phyloP scores from a whole-genome alignment of 2,797 vertebrate species.

The Rousettus madagascariensis region DNA sequence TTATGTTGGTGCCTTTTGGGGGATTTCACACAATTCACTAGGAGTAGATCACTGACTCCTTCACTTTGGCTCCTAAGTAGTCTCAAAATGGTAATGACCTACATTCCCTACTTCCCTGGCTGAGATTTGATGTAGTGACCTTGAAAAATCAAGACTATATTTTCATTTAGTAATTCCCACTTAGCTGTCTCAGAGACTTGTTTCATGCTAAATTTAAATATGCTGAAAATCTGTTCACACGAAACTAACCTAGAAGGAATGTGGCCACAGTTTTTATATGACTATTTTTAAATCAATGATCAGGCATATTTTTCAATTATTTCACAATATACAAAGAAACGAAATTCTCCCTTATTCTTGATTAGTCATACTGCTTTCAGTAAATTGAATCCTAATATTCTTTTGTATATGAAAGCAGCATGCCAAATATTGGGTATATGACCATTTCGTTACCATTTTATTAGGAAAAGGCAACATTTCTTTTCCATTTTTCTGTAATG shows the following conservation, averaged over 20 bases:
- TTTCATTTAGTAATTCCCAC: constrained; percentile 20
- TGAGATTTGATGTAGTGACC: constrained; percentile 28
- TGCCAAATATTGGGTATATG: not conserved
- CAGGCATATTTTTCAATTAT: not conserved
- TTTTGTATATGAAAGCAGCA: not conserved
- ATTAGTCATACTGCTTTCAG: not conserved
- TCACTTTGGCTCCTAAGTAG: not conserved
- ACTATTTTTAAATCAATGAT: not conserved
- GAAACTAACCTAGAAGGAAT: not conserved
- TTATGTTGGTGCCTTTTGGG: not conserved
- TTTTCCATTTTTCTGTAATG: not conserved
- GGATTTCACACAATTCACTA: not conserved
- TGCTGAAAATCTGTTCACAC: not conserved
- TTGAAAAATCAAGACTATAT: not conserved
- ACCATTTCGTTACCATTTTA: not conserved
- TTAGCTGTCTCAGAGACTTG: not conserved
- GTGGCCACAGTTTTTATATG: not conserved
- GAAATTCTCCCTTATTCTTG: not conserved
- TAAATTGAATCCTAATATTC: not conserved
- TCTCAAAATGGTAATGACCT: not conserved
- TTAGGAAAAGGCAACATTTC: not conserved
- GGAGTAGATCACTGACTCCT: not conserved
- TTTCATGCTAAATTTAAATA: not conserved
- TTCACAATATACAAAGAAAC: not conserved
- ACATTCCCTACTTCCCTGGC: not conserved